These are phyloP conservation scores for Cherax destructor DNA, from an alignment of 1,140 invertebrate species.

Conservation along the genomic window DNA sequence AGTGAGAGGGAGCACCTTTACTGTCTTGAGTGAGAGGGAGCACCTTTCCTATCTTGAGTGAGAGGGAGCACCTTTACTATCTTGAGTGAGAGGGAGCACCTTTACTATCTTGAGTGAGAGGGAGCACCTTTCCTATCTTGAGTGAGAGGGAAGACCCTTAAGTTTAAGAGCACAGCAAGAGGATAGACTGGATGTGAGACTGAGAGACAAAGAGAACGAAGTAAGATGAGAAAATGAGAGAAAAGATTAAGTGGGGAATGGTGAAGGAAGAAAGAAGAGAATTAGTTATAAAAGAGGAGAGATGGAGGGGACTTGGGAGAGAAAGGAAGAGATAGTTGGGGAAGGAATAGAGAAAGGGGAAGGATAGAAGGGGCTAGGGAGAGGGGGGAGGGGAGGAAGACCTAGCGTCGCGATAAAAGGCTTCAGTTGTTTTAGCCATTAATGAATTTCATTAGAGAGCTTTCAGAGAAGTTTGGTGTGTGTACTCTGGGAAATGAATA, in stretches of 20 bases:
- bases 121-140: too few species aligned
- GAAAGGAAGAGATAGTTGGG: not conserved
- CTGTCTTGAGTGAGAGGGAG: too few species aligned
- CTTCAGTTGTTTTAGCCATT: constrained; percentile 11
- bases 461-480: not conserved
- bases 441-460: constrained; percentile 4
- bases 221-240: not conserved
- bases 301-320: not conserved
- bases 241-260: not conserved
- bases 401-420: constrained; percentile 2
- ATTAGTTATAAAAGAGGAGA: not conserved
- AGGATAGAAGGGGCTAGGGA: not conserved
- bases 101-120: too few species aligned
- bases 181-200: not conserved
- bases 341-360: not conserved
- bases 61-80: too few species aligned
- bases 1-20: too few species aligned
- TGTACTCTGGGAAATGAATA: not conserved
- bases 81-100: too few species aligned
- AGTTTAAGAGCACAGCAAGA: too few species aligned
- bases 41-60: too few species aligned
- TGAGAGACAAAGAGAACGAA: not conserved
- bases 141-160: too few species aligned
- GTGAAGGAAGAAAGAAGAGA: too few species aligned
- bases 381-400: not conserved